Evolutionary conservation across 2,113 vertebrate species (phyloP), one percentile per base, ranked within the genome.

Genomic region (Neodontobutis hainanensis): DNA sequence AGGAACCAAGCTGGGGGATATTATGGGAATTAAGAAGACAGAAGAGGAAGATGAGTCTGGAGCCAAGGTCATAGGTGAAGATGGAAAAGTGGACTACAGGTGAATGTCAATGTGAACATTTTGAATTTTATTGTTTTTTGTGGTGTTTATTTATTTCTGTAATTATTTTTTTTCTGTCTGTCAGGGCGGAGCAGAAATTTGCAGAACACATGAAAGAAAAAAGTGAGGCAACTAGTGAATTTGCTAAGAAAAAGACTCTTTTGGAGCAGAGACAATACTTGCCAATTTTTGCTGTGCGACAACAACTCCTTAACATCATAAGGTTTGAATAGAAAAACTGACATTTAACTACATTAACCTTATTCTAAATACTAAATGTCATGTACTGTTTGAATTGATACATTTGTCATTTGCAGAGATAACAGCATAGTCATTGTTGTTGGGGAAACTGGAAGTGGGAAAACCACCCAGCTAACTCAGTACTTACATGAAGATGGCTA

Each of bases 371-470:
- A 55, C 35, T 55, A 55, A 55, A 9, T 2, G 15, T 15, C 6
- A 19, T 15, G 3, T 40, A 0, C 14, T 56, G 34, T 4, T 60
- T 55, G 16, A 0, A 6, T 51, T 48, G 9, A 47, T 10, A 65
- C 45, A 45, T 38, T 38, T 48, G 35, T 3, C 7, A 35, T 62
- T 65, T 81, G 7, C 68, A 99, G 97, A 88, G 97, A 99, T 86
- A 99, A 99, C 86, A 99, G 94, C 88, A 99, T 99, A 0, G 97
- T 99, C 80, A 97, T 99, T 4, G 97, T 99, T 80, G 97, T 99
- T 16, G 97, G 97, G 12, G 97, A 99, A 90, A 99, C 97, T 0
- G 97, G 97, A 52, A 99, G 97, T 0, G 97, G 97, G 43, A 99
- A 99, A 90, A 99, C 97, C 3, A 99, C 97, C 1, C 97, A 99